Evolutionary conservation across 2,797 vertebrate genomes (phyloP).

Genomic region (Denticeps clupeoides): DNA sequence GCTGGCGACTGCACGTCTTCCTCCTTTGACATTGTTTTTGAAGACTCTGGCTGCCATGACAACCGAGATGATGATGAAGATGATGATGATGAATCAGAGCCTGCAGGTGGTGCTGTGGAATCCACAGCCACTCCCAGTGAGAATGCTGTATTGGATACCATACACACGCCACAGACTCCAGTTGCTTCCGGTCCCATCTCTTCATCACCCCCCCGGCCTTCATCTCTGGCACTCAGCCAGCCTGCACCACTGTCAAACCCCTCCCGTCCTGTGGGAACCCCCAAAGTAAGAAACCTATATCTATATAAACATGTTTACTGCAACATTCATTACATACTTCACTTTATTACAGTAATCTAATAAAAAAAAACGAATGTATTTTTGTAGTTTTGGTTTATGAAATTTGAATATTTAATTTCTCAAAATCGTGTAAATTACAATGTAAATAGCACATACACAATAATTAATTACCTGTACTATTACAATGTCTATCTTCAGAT

Average conservation of each 20-base stretch:
- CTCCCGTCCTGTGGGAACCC: conserved; percentile 67
- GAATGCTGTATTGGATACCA: conserved; percentile 36
- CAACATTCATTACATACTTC: no score
- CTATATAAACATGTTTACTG: background rate
- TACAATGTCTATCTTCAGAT: no score
- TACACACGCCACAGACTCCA: no score
- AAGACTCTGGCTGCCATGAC: conserved; percentile 82
- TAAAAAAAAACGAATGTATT: no score
- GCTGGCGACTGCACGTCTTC: conserved; percentile 83
- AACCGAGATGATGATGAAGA: conserved; percentile 62
- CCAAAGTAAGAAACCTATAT: conserved; percentile 53
- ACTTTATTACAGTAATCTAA: no score
- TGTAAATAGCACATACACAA: no score
- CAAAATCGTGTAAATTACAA: no score
- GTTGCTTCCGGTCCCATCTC: conserved; percentile 30
- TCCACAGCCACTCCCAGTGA: conserved; percentile 25
- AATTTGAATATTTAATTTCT: no score
- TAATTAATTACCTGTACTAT: no score
- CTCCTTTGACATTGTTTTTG: conserved; percentile 90
- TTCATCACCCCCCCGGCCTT: conserved; percentile 65
- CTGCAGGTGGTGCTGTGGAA: conserved; percentile 9
- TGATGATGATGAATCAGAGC: conserved; percentile 5
- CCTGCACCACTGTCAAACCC: conserved; percentile 31
- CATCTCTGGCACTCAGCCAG: conserved; percentile 67
- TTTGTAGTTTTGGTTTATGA: no score